Evolutionary conservation across 2,113 vertebrate genomes (phyloP).

Genomic region (Melanotaenia duboulayi): DNA sequence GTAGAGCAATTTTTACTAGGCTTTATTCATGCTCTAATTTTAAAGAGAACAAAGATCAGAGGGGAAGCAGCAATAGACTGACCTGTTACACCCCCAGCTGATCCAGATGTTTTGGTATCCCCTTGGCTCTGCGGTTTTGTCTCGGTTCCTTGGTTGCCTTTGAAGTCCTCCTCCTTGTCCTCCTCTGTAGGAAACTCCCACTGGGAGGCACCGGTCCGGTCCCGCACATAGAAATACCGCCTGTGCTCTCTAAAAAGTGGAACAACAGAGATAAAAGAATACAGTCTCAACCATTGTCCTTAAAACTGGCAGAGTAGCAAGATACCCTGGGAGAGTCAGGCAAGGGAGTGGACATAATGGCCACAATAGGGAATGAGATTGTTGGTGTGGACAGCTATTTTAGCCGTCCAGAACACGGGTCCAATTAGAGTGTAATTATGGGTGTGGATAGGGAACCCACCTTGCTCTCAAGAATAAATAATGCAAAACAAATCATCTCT

Average conservation of each 20-base stretch:
- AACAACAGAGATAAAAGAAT: slow-evolving; percentile 90
- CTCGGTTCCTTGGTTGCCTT: slow-evolving; percentile 65
- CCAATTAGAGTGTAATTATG: slow-evolving; percentile 71
- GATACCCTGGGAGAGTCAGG: slow-evolving; percentile 70
- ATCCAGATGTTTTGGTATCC: slow-evolving; percentile 50
- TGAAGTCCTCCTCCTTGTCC: slow-evolving; percentile 83
- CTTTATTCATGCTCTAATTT: no score
- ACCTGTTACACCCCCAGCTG: slow-evolving; percentile 54
- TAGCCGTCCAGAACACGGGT: slow-evolving; percentile 66
- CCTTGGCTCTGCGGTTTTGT: slow-evolving; percentile 76
- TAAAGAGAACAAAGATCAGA: not conserved
- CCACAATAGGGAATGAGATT: slow-evolving; percentile 53
- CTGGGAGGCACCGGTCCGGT: slow-evolving; percentile 93
- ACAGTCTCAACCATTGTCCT: slow-evolving; percentile 71
- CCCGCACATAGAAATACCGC: slow-evolving; percentile 99
- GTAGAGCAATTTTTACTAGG: no score
- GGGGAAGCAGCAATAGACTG: not conserved
- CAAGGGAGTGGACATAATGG: slow-evolving; percentile 61
- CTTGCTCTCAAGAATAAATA: slow-evolving; percentile 77
- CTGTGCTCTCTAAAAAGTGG: slow-evolving; percentile 99
- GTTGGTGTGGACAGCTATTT: slow-evolving; percentile 71
- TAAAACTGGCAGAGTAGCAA: slow-evolving; percentile 59
- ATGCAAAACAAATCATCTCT: slow-evolving; percentile 71
- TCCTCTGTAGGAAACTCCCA: slow-evolving; percentile 97
- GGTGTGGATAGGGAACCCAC: slow-evolving; percentile 81